These are phyloP conservation scores for Drosophila rhopaloa DNA, from an alignment of 1,140 invertebrate species.

Conservation along the genomic window DNA sequence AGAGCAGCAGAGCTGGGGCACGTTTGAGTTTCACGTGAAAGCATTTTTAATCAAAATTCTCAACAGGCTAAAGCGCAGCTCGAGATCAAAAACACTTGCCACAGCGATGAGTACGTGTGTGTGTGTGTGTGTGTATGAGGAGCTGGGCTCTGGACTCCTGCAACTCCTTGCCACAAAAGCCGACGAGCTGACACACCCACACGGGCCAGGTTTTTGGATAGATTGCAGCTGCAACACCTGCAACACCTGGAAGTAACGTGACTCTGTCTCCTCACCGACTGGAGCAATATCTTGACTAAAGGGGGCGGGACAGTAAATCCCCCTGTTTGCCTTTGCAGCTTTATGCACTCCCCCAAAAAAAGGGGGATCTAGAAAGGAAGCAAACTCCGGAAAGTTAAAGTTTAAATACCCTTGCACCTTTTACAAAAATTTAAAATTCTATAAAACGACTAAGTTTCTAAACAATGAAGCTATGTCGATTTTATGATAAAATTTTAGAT, in stretches of 20 bases:
- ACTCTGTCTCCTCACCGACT: conserved; percentile 62
- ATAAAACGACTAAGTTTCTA: no score
- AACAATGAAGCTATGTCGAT: no score
- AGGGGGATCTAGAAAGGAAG: no score
- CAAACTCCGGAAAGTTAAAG: no score
- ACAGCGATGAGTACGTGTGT: conserved; percentile 32
- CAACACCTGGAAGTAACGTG: conserved; percentile 82
- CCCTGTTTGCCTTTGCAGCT: conserved; percentile 57
- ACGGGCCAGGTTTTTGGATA: conserved; percentile 50
- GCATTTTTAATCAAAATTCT: conserved; percentile 83
- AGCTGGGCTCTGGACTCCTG: conserved; percentile 40
- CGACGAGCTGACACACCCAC: conserved; percentile 31
- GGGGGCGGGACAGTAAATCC: conserved; percentile 66
- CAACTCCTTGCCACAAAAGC: conserved; percentile 70
- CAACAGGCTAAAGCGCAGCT: conserved; percentile 80
- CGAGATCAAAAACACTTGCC: conserved; percentile 82
- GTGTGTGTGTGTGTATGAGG: conserved; percentile 25
- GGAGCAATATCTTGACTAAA: conserved; percentile 43
- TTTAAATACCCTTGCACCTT: no score
- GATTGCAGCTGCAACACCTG: conserved; percentile 81
- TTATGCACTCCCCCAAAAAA: conserved; percentile 51
- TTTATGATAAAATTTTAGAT: no score
- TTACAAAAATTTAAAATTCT: neutral
- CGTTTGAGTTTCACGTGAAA: conserved; percentile 81
- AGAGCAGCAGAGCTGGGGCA: conserved; percentile 34